A percentile compares a stretch with the other conserved stretches of the same genome.
These are phyloP conservation scores for Parnassius apollo DNA, from an alignment of 2,888 invertebrate genomes.

Conservation along the genomic window DNA sequence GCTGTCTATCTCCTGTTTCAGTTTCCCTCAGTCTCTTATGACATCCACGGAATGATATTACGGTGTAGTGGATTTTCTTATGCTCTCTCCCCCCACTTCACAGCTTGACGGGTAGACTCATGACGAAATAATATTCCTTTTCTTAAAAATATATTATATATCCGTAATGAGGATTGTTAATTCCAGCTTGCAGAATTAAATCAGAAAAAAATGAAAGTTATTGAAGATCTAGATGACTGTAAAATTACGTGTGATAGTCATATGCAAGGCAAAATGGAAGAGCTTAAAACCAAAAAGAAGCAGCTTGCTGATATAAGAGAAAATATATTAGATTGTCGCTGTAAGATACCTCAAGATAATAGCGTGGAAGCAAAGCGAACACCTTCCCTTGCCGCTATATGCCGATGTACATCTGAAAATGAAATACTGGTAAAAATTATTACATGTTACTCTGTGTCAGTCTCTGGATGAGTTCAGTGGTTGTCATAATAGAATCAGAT, in stretches of 20 bases:
- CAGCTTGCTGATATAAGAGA: conserved; percentile 46
- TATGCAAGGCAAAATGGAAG: conserved; percentile 47
- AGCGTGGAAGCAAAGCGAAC: conserved; percentile 62
- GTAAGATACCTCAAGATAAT: conserved; percentile 57
- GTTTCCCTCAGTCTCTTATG: no score
- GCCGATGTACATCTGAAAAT: conserved; percentile 58
- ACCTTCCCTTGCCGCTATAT: conserved; percentile 63
- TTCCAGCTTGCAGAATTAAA: conserved; percentile 53
- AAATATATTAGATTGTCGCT: conserved; percentile 57
- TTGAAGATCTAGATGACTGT: conserved; percentile 60
- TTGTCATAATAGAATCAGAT: no score
- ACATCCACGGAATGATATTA: no score
- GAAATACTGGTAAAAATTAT: conserved; percentile 43
- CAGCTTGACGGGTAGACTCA: no score
- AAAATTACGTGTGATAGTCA: conserved; percentile 50
- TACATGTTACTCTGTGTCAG: no score
- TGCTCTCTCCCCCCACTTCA: no score
- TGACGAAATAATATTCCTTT: no score
- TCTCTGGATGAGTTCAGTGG: no score
- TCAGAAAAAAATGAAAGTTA: conserved; percentile 48
- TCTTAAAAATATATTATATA: background rate
- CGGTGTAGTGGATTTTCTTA: no score
- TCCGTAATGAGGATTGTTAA: conserved; percentile 3
- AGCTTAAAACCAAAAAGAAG: conserved; percentile 49
- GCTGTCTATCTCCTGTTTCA: no score